Base-by-base conservation (phyloP, 2,888 invertebrate species). In the Cynaeus angustus region DNA sequence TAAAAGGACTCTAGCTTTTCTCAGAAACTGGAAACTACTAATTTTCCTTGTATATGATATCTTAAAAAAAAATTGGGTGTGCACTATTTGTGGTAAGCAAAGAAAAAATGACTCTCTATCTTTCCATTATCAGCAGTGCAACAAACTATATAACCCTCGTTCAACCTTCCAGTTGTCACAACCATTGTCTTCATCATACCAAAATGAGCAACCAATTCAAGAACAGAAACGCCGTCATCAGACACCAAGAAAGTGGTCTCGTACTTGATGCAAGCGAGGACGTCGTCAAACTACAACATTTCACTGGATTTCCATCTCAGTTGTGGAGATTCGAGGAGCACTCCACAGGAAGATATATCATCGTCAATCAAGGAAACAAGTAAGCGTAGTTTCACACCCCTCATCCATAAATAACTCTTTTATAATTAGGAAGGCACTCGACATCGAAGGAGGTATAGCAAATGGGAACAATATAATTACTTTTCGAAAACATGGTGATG, bases 331-430 rank as follows among this genome's bases (percentile, higher is more conserved):
- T 62, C 7, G 62, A 50, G 16, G 6, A 12, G 1, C 37, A 37
- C 10, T 12, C 9, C 4, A 14, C 37, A 9, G 62, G 62, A 8
- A 62, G 21, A 50, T 62, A 48, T 16, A 37, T 38, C 3, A 62
- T 62, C 37, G 21, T 37, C 8, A 62, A 62, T 16, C 37, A 62
- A 41, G 37, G 46, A 3, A 62, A 50, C 13, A 48, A 38, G 62
- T 62, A 50, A 50, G 50, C 2, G 1, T 16, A 46, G 2, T 4
- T 33, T 43, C 2, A 6, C 2, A 43, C 7, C 14, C 2, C 7
- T 9, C 1, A 46, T 52, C 3, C 13, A 28, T 28, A 50, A 50
- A 9, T 50, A 16, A 12, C 16, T 13, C 14, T 21, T 21, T 21
- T 21, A 3, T 21, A n/a, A 21, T 21, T 21, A 55, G 55, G 10